Percentiles rank a stretch among this genome's conserved stretches.
phyloP scores from a whole-genome alignment of 2,888 invertebrate genomes.

The Apeira syringaria region DNA sequence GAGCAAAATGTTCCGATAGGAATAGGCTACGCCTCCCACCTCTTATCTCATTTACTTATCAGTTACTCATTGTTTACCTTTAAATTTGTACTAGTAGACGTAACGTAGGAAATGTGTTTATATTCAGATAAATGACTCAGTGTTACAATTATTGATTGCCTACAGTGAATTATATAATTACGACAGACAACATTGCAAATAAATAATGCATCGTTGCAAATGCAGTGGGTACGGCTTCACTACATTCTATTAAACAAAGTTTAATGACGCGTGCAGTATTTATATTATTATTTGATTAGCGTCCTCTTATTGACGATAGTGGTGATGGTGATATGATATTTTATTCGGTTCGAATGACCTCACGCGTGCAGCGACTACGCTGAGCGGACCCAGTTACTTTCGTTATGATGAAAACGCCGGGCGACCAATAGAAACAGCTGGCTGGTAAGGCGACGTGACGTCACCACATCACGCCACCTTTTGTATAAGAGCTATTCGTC shows the following conservation, averaged over 20 bases:
- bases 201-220: slow-evolving; percentile 13
- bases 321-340: slow-evolving; percentile 28
- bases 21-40: slow-evolving; percentile 40
- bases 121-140: slow-evolving; percentile 18
- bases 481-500: slow-evolving; percentile 73
- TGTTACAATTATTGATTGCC: slow-evolving; percentile 16
- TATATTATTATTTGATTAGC: slow-evolving; percentile 5
- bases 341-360: slow-evolving; percentile 35
- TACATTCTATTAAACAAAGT: not conserved
- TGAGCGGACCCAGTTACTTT: slow-evolving; percentile 32
- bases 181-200: slow-evolving; percentile 14
- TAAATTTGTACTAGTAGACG: slow-evolving; percentile 19
- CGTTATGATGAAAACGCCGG: slow-evolving; percentile 44
- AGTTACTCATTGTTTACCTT: slow-evolving; percentile 33
- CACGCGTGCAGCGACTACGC: slow-evolving; percentile 36
- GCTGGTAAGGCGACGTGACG: slow-evolving; percentile 77
- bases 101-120: slow-evolving; percentile 9
- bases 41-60: slow-evolving; percentile 32
- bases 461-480: slow-evolving; percentile 83
- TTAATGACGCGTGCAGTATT: not conserved
- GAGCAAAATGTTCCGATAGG: slow-evolving; percentile 26
- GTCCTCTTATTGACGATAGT: slow-evolving; percentile 16
- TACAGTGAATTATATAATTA: not conserved
- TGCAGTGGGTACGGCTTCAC: slow-evolving; percentile 2
- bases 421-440: slow-evolving; percentile 62